Base-by-base conservation (phyloP, 1,140 invertebrate species). In the Hyposmocoma kahamanoa region DNA sequence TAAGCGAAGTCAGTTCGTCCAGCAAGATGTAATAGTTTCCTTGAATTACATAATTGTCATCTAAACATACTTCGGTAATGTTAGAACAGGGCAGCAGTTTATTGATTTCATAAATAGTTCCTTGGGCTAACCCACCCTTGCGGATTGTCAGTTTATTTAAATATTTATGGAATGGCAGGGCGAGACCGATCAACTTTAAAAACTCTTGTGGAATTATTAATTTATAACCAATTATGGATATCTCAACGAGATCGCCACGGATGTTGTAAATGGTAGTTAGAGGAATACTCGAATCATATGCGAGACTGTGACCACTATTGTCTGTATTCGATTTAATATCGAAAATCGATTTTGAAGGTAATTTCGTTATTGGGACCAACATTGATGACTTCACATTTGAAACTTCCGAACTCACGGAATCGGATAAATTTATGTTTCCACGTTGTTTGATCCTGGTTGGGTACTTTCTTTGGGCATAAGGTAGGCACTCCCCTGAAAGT, bases 21-120 rank as follows among this genome's bases (percentile, higher is more conserved):
- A 46, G 21, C 4, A 46, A 11, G 3, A 32, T 10, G 10, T 30
- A 30, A 11, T 46, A 46, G 21, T 26, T 46, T n/a, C 43, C 43
- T 34, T 46, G 26, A 3, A 17, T 18, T 19, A 46, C 43, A 21
- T 20, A 46, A 13, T 11, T 20, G 21, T 30, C 28, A 46, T 46
- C 43, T 18, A 46, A 20, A 18, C 43, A 46, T 9, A 46, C 10
- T 11, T 46, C 43, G 2, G 43, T 32, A 20, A 46, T 28, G 20
- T 34, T 46, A n/a, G 43, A 46, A 46, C 20, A 19, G 5, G 19
- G 26, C 18, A 46, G 13, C 5, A 46, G 20, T 32, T 34, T 46
- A 6, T 9, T 26, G 2, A 46, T 34, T 13, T 46, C 28, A 21
- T 0, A 11, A 10, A 46, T n/a, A 15, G 22, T 9, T 10, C 9